These are phyloP conservation scores for Rhinolophus ferrumequinum DNA, from an alignment of 2,113 vertebrate species.

Conservation along the genomic window DNA sequence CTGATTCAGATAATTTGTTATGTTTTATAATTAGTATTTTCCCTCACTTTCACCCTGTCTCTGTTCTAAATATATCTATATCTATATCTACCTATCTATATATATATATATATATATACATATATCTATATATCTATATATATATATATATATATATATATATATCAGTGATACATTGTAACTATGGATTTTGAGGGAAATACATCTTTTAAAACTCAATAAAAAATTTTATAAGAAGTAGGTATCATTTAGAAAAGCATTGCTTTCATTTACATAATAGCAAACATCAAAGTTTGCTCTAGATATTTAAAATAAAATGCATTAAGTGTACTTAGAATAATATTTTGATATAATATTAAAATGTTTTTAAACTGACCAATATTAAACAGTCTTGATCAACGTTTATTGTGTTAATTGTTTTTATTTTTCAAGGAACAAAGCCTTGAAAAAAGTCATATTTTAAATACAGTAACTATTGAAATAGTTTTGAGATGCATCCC, in stretches of 20 bases:
- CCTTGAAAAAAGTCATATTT: not conserved
- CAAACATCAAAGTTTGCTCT: not conserved
- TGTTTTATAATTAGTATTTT: not conserved
- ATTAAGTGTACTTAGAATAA: not conserved
- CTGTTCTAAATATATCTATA: not conserved
- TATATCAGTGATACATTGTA: not conserved
- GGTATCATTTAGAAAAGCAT: not conserved
- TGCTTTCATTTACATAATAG: not conserved
- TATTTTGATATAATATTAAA: not conserved
- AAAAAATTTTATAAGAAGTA: not conserved
- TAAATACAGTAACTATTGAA: not conserved
- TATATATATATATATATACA: not conserved
- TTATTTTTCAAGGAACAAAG: not conserved
- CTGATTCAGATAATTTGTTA: not conserved
- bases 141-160: not conserved
- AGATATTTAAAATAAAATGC: conserved; percentile 13
- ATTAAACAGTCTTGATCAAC: not conserved
- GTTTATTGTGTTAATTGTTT: not conserved
- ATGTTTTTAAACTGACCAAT: not conserved
- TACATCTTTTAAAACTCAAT: not conserved
- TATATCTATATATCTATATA: not conserved
- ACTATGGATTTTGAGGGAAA: not conserved
- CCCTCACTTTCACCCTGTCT: not conserved
- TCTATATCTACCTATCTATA: too few species aligned
- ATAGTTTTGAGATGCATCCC: not conserved